Evolutionary conservation across 1,140 invertebrate species (phyloP), one percentile per base, ranked within the genome.

Genomic region (Trichomalopsis sarcophagae): DNA sequence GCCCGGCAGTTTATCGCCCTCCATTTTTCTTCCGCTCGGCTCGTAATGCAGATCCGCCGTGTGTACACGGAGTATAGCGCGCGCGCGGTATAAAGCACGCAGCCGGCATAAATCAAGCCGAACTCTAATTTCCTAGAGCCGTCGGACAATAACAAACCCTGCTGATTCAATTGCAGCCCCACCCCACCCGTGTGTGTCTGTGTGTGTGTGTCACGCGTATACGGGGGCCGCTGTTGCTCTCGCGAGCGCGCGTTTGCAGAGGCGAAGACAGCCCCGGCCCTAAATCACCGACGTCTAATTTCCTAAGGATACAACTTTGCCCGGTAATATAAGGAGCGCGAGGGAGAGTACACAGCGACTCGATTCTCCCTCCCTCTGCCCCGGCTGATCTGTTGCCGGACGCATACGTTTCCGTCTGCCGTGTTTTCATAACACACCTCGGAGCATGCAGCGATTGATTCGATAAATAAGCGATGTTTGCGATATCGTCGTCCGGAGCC

Each of bases 81-180:
- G 40, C 40, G 33, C 40, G 40, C 6, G 21, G 36, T n/a, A 75
- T 75, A 76, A 82, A 76, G 33, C 81, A 82, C 33, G 73, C 33
- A 55, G 23, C 11, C 66, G 27, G 11, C 21, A 79, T 84, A 84
- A 84, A 79, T 79, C 82, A 79, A 27, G 47, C 66, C 21, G 36
- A 69, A 78, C 66, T 84, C 75, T 83, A 83, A 84, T 84, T 84
- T 84, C 82, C 82, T 78, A 47, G 33, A 84, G 62, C 82, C 66
- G 74, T 84, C 82, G 40, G 75, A 71, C 75, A 79, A 84, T 83
- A 83, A 83, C 82, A 76, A 84, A 71, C 27, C 76, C 44, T 10
- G 76, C 82, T 44, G 68, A 87, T 78, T 82, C 86, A 87, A 87
- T 87, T 82, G 86, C 55, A 62, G 55, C 78, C 27, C 27, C 27